These are phyloP conservation scores for Cuniculus paca DNA, from an alignment of 2,797 vertebrate species.

Conservation along the genomic window DNA sequence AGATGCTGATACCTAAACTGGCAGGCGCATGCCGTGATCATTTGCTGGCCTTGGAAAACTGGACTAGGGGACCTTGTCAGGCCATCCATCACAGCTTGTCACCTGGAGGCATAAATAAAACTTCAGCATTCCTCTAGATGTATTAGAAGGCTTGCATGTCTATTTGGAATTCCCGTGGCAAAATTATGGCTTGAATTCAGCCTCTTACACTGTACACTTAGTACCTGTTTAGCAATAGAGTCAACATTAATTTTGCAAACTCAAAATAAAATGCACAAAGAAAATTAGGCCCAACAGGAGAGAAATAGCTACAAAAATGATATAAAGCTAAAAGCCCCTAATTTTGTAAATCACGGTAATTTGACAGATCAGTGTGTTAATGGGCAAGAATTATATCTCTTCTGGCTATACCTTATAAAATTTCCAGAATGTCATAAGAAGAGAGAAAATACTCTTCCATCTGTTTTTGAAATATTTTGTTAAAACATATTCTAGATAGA, in stretches of 20 bases:
- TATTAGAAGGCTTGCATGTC: slow-evolving; percentile 52
- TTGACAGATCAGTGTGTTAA: slow-evolving; percentile 73
- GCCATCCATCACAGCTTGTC: slow-evolving; percentile 73
- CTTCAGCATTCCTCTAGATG: slow-evolving; percentile 73
- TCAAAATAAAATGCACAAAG: slow-evolving; percentile 77
- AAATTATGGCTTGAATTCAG: slow-evolving; percentile 77
- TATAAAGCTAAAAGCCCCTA: slow-evolving; percentile 79
- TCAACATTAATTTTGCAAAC: slow-evolving; percentile 68
- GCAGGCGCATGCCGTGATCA: background rate
- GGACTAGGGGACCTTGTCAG: slow-evolving; percentile 66
- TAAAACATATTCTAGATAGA: slow-evolving; percentile 16
- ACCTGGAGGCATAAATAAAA: slow-evolving; percentile 80
- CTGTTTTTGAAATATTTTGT: slow-evolving; percentile 69
- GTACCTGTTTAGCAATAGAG: slow-evolving; percentile 63
- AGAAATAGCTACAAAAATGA: slow-evolving; percentile 68
- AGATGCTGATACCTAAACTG: slow-evolving; percentile 60
- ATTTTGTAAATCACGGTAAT: slow-evolving; percentile 81
- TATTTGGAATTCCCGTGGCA: slow-evolving; percentile 76
- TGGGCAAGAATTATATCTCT: slow-evolving; percentile 68
- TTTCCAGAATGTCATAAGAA: slow-evolving; percentile 40
- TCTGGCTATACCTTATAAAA: background rate
- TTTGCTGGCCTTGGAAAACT: background rate
- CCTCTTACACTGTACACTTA: slow-evolving; percentile 77
- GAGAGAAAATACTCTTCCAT: slow-evolving; percentile 14
- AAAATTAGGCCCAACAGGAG: slow-evolving; percentile 70